Evolutionary conservation across 2,113 vertebrate genomes (phyloP).

Genomic region (Carollia perspicillata): DNA sequence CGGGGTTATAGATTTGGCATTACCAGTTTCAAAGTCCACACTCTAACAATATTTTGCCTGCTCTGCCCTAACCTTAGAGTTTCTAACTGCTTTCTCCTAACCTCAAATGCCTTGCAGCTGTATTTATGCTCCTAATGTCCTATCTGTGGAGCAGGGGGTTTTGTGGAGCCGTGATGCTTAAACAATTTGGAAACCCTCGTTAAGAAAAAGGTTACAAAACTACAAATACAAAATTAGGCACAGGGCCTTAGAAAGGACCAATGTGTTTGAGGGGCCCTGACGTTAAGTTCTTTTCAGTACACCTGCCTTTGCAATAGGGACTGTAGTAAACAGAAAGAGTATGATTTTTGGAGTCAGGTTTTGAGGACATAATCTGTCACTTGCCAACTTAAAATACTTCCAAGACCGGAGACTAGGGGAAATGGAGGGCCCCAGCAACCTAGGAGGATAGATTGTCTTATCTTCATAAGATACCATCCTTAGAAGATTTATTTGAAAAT

Average conservation of each 20-base stretch:
- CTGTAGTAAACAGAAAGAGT: not conserved
- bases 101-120: not conserved
- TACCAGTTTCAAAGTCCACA: not conserved
- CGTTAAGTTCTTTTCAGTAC: not conserved
- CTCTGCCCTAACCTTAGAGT: not conserved
- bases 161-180: not conserved
- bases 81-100: not conserved
- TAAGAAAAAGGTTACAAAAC: not conserved
- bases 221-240: not conserved
- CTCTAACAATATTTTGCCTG: not conserved
- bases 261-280: not conserved
- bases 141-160: not conserved
- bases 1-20: not conserved
- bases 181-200: not conserved
- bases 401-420: not conserved
- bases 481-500: slow-evolving; percentile 1
- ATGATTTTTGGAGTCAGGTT: not conserved
- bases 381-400: not conserved
- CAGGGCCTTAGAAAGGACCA: not conserved
- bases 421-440: not conserved
- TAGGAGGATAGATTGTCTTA: not conserved
- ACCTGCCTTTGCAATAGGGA: not conserved
- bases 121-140: not conserved
- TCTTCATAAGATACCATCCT: slow-evolving; percentile 5
- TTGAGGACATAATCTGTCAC: not conserved